phyloP scores from a whole-genome alignment of 2,797 vertebrate species.

The Pogoniulus pusillus region DNA sequence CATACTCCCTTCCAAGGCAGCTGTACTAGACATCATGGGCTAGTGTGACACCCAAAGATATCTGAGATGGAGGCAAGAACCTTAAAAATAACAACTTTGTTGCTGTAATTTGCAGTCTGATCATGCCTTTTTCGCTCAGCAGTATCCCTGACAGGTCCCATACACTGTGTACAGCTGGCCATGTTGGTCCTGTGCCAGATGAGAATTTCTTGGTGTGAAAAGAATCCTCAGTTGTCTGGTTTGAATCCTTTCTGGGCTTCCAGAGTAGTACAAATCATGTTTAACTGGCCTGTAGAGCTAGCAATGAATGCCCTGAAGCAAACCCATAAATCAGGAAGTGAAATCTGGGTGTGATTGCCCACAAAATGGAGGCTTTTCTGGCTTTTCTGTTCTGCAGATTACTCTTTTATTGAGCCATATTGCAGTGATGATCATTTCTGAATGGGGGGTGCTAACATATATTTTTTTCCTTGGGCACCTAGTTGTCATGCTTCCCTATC shows the following conservation, averaged over 20 bases:
- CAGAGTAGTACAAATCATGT: constrained; percentile 45
- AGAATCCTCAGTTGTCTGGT: constrained; percentile 57
- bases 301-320: constrained; percentile 27
- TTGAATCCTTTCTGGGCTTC: constrained; percentile 34
- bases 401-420: not conserved
- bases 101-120: constrained; percentile 36
- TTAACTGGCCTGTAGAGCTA: constrained; percentile 47
- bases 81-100: not conserved
- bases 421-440: not conserved
- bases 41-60: not conserved
- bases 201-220: constrained; percentile 60
- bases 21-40: not conserved
- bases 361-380: not conserved
- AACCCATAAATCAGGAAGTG: constrained; percentile 18
- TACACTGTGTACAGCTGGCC: constrained; percentile 60
- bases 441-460: not conserved
- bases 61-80: not conserved
- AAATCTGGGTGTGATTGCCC: not conserved
- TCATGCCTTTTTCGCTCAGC: constrained; percentile 7
- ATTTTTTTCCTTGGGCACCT: not conserved
- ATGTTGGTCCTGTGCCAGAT: constrained; percentile 48
- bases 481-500: not conserved
- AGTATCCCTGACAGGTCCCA: constrained; percentile 48
- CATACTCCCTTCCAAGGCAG: not conserved
- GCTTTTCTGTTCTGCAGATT: constrained; percentile 5